A percentile compares a stretch with the other conserved stretches of the same genome.
Evolutionary conservation across 1,140 invertebrate genomes (phyloP).

Genomic region (Amphibalanus amphitrite): DNA sequence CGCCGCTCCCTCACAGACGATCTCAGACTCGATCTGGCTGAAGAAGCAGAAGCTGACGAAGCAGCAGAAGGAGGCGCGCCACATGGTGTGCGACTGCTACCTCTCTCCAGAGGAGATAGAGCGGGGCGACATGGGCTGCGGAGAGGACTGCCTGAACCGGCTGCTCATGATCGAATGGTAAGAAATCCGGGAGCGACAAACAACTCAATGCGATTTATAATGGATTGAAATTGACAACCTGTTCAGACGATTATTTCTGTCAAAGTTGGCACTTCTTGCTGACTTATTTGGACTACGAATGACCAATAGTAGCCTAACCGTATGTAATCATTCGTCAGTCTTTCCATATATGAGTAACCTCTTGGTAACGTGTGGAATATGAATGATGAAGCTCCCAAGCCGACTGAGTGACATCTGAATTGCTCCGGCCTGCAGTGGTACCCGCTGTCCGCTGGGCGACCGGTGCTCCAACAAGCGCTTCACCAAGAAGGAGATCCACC

Average conservation of each 20-base stretch:
- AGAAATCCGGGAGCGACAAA: slow-evolving; percentile 19
- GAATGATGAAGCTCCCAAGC: too few relatives aligned
- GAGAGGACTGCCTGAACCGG: slow-evolving; percentile 89
- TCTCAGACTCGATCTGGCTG: background rate
- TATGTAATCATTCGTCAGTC: too few relatives aligned
- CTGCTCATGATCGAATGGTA: slow-evolving; percentile 97
- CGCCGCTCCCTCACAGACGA: background rate
- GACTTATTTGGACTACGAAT: too few relatives aligned
- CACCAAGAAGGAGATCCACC: too few relatives aligned
- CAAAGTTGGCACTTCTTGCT: too few relatives aligned
- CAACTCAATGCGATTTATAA: too few relatives aligned
- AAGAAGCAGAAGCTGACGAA: slow-evolving; percentile 4
- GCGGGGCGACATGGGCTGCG: slow-evolving; percentile 68
- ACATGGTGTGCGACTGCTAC: slow-evolving; percentile 91
- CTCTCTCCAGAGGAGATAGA: slow-evolving; percentile 71
- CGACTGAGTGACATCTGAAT: slow-evolving; percentile 28
- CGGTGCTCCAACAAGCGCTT: slow-evolving; percentile 86
- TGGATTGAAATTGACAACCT: too few relatives aligned
- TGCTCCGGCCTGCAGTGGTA: slow-evolving; percentile 43
- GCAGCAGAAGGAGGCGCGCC: slow-evolving; percentile 61
- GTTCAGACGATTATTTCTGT: too few relatives aligned
- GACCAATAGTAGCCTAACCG: too few relatives aligned
- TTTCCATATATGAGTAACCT: too few relatives aligned
- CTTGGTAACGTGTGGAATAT: too few relatives aligned
- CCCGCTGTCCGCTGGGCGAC: slow-evolving; percentile 65